Conservation (phyloP, 2,888 invertebrate species). For the Acleris cristana region DNA sequence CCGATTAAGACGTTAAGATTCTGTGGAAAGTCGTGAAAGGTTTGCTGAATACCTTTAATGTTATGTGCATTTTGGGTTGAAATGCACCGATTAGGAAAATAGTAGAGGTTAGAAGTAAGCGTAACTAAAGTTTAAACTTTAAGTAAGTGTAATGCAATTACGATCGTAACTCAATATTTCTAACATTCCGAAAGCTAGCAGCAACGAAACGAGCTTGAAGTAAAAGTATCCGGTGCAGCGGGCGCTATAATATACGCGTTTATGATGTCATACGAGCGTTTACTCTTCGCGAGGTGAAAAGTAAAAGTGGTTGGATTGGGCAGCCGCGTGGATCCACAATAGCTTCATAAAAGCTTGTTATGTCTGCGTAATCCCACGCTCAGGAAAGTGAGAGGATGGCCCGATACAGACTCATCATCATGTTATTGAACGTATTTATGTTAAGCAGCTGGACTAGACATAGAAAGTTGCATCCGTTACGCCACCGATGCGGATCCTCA, state of each 20-base stretch:
- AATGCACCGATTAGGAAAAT: no score
- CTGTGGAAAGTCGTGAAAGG: conserved; percentile 6
- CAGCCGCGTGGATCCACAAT: conserved; percentile 57
- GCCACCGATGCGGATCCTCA: conserved; percentile 13
- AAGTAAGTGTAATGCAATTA: no score
- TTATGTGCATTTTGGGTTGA: no score
- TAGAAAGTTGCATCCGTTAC: conserved; percentile 36
- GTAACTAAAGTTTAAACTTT: no score
- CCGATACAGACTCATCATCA: conserved; percentile 42
- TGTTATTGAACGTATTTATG: conserved; percentile 37
- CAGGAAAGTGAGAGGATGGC: conserved; percentile 73
- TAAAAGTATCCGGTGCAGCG: conserved; percentile 35
- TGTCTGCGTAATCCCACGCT: conserved; percentile 56
- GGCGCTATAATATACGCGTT: conserved; percentile 14
- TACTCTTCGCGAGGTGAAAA: conserved; percentile 60
- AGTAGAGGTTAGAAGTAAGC: no score
- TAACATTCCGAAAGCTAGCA: conserved; percentile 14
- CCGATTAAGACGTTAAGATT: conserved; percentile 24
- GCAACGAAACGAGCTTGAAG: conserved; percentile 22
- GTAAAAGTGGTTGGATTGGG: conserved; percentile 78
- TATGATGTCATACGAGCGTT: conserved; percentile 56
- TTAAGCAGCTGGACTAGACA: conserved; percentile 16
- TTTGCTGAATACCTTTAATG: no score
- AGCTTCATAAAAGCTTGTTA: conserved; percentile 63
- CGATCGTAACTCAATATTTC: neutral